Percentiles rank a stretch among this genome's conserved stretches.
Evolutionary conservation across 2,797 vertebrate species (phyloP).

Genomic region (Odontamblyopus rebecca): DNA sequence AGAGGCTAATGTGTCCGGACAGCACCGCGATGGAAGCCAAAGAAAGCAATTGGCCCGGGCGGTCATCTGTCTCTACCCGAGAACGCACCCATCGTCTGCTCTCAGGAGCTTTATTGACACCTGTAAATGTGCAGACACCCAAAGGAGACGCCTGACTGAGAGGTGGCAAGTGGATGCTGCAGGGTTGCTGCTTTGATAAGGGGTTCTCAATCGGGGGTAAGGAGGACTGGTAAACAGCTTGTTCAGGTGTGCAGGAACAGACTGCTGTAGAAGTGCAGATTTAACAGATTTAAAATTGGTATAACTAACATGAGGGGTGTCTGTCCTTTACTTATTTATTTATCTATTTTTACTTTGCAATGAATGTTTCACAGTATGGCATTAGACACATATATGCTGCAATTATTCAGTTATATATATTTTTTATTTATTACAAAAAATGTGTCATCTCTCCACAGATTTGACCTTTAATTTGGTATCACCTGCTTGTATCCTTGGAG

Average conservation of each 20-base stretch:
- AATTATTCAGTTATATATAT: no score
- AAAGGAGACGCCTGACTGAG: constrained; percentile 44
- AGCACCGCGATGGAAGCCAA: constrained; percentile 59
- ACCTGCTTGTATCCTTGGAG: no score
- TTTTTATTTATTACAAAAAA: no score
- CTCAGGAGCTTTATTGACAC: constrained; percentile 64
- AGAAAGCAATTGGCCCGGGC: constrained; percentile 71
- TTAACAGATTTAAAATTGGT: no score
- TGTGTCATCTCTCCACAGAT: no score
- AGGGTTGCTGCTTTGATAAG: constrained; percentile 38
- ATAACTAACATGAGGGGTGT: no score
- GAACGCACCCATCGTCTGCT: constrained; percentile 20
- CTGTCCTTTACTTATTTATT: no score
- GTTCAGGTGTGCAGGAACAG: not conserved
- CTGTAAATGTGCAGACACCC: constrained; percentile 55
- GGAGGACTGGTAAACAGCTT: not conserved
- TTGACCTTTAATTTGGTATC: no score
- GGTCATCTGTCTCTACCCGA: constrained; percentile 54
- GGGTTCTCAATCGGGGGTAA: not conserved
- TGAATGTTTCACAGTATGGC: no score
- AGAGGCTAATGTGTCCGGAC: constrained; percentile 54
- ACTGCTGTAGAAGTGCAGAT: not conserved
- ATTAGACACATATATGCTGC: no score
- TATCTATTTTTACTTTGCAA: no score
- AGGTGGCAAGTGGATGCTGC: constrained; percentile 60